Evolutionary conservation across 2,888 invertebrate genomes (phyloP).

Genomic region (Cabera pusaria): DNA sequence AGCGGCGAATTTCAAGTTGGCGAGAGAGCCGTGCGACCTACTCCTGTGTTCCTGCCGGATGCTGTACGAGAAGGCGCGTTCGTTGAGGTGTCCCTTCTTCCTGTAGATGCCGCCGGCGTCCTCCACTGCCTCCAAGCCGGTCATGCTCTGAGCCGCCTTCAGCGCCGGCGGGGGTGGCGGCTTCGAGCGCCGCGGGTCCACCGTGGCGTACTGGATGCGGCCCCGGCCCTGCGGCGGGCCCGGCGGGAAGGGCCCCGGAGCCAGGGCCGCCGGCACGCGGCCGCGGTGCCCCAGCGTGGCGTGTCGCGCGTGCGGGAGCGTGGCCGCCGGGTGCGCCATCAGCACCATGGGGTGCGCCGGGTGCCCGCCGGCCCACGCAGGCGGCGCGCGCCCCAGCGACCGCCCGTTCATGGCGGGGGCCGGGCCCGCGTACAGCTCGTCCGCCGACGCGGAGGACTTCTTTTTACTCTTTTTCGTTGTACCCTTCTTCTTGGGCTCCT

Average conservation of each 20-base stretch:
- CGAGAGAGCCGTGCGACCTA: slow-evolving; percentile 95
- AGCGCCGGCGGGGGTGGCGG: slow-evolving; percentile 85
- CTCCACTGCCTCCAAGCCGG: slow-evolving; percentile 86
- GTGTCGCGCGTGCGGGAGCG: slow-evolving; percentile 70
- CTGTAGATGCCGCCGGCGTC: slow-evolving; percentile 90
- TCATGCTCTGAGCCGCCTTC: slow-evolving; percentile 87
- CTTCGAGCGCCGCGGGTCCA: slow-evolving; percentile 85
- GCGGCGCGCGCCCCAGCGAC: slow-evolving; percentile 72
- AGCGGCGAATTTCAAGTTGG: slow-evolving; percentile 94
- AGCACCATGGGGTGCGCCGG: slow-evolving; percentile 72
- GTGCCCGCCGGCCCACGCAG: slow-evolving; percentile 62
- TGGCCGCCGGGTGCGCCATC: slow-evolving; percentile 73
- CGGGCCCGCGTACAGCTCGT: slow-evolving; percentile 83
- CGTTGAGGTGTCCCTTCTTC: slow-evolving; percentile 95
- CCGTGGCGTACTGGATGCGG: slow-evolving; percentile 83
- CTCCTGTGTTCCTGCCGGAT: slow-evolving; percentile 97
- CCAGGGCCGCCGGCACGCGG: slow-evolving; percentile 83
- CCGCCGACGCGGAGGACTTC: slow-evolving; percentile 81
- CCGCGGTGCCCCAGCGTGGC: slow-evolving; percentile 83
- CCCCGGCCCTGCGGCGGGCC: slow-evolving; percentile 64
- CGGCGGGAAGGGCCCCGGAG: slow-evolving; percentile 69
- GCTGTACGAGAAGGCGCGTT: slow-evolving; percentile 96
- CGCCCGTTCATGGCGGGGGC: slow-evolving; percentile 69
- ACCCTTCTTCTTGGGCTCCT: slow-evolving; percentile 85
- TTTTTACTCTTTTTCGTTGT: slow-evolving; percentile 83